Evolutionary conservation across 2,797 vertebrate genomes (phyloP).

Genomic region (Emys orbicularis): DNA sequence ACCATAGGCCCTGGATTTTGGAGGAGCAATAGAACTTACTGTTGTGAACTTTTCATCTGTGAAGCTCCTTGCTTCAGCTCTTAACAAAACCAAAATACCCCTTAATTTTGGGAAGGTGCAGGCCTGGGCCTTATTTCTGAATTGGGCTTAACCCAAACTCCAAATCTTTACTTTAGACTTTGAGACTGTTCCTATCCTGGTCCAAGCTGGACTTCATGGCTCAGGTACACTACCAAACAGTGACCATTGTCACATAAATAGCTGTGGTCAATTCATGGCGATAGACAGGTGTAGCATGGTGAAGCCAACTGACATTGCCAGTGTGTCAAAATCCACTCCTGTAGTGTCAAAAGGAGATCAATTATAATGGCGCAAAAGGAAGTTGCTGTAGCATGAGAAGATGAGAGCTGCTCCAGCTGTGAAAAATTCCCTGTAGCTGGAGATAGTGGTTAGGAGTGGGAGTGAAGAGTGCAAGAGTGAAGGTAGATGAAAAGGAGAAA

Average conservation of each 20-base stretch:
- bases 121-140: background rate
- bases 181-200: background rate
- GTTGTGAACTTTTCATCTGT: accelerated
- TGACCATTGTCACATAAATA: too few relatives aligned
- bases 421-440: background rate
- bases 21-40: accelerated
- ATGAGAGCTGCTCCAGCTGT: background rate
- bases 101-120: accelerated
- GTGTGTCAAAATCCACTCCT: background rate
- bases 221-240: background rate
- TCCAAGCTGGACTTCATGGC: accelerated
- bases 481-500: background rate
- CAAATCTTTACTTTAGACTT: background rate
- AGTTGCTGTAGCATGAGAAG: background rate
- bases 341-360: background rate
- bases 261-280: too few relatives aligned
- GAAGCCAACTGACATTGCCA: too few relatives aligned
- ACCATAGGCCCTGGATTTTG: accelerated
- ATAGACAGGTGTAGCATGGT: too few relatives aligned
- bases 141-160: background rate
- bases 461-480: background rate
- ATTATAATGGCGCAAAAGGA: background rate
- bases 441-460: background rate
- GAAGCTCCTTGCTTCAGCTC: accelerated
- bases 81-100: accelerated